Base-by-base conservation (phyloP, 2,797 vertebrate species). In the Percopsis omiscomaycus region DNA sequence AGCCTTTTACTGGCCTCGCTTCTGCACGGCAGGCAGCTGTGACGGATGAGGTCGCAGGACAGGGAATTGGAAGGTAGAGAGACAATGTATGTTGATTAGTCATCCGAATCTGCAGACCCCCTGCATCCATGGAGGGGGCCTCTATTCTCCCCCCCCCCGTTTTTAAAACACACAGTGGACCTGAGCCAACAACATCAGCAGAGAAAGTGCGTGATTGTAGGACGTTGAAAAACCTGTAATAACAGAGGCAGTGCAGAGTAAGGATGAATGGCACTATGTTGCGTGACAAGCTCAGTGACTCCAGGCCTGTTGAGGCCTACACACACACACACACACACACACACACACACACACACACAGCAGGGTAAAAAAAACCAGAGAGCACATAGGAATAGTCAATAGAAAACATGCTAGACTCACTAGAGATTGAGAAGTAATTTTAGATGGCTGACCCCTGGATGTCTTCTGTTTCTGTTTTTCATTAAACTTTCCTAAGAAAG, bases 251-350 rank as follows among this genome's bases (percentile, higher is more conserved):
- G 86, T 91, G 82, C 79, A 84, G 91, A 90, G 88, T 80, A 73
- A 81, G 71, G 70, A 83, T 83, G 81, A 89, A 88, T 81, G 71
- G 77, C 72, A 77, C 61, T 29, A 67, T 67, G 82, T 89, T 89
- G 88, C 89, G 82, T 94, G 93, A 92, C 90, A 93, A 90, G 88
- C 89, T 86, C 88, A 89, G 88, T 79, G 78, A 92, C 91, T 84
- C 84, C 81, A 83, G 90, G 80, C 83, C 87, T 89, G 86, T 86
- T 74, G 76, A 87, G 91, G 76, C 82, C 86, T 87, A 87, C 82
- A 74, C 77, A 76, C 75, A 70, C 70, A 57, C 29, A 42, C 60
- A 70, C 13, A 14, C 66, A 79, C 86, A 75, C 47, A 51, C 29
- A 28, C 46, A 48, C 22, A 47, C 32, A 55, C 42, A 54, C 16